phyloP scores from a whole-genome alignment of 2,113 vertebrate species.

The Sebastes schlegelii region DNA sequence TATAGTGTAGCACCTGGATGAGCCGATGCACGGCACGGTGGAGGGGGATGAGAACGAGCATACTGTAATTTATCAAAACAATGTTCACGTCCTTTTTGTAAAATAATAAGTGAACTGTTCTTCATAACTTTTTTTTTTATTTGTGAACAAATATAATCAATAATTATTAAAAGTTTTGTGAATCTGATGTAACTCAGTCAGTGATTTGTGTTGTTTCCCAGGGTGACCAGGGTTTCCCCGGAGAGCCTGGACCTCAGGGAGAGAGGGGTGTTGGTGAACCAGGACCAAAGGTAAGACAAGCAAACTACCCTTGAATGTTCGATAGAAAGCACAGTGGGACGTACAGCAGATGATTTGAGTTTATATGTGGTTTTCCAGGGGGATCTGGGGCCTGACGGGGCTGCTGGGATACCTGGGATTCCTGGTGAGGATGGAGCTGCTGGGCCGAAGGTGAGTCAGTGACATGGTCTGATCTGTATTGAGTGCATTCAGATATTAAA shows the following conservation, averaged over 20 bases:
- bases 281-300: conserved; percentile 79
- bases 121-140: too few relatives aligned
- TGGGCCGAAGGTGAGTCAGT: conserved; percentile 78
- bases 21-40: too few relatives aligned
- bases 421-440: conserved; percentile 83
- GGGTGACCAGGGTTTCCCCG: conserved; percentile 85
- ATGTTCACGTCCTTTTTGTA: too few relatives aligned
- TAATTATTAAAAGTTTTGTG: too few relatives aligned
- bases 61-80: too few relatives aligned
- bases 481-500: background rate
- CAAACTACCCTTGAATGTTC: background rate
- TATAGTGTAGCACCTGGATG: too few relatives aligned
- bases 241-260: conserved; percentile 78
- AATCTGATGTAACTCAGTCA: too few relatives aligned
- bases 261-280: conserved; percentile 77
- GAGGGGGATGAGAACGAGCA: too few relatives aligned
- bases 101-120: too few relatives aligned
- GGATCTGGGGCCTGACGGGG: conserved; percentile 73
- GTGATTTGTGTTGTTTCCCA: conserved; percentile 43
- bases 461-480: background rate
- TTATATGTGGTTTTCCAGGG: conserved; percentile 69
- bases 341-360: background rate
- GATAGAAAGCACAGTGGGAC: background rate
- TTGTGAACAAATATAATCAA: too few relatives aligned
- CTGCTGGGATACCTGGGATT: conserved; percentile 81